phyloP scores from a whole-genome alignment of 2,797 vertebrate species.

The Geotrypetes seraphini region DNA sequence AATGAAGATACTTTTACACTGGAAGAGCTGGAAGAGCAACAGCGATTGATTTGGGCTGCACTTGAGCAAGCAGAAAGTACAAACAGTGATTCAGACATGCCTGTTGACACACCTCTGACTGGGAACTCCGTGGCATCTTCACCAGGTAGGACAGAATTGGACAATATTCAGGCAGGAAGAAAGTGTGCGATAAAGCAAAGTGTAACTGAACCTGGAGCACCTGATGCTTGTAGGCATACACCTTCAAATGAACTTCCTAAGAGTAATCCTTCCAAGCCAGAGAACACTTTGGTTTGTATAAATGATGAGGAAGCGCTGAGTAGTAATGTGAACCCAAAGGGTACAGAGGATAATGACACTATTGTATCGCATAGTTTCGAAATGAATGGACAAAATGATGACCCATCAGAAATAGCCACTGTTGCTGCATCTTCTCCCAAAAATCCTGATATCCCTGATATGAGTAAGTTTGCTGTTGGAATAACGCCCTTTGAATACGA shows the following conservation, averaged over 20 bases:
- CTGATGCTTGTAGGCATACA: not conserved
- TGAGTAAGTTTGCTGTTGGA: slow-evolving; percentile 84
- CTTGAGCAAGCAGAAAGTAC: slow-evolving; percentile 77
- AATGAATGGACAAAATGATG: not conserved
- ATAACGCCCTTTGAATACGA: slow-evolving; percentile 93
- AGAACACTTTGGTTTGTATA: slow-evolving; percentile 5
- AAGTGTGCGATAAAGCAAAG: slow-evolving; percentile 23
- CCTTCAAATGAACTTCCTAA: slow-evolving; percentile 5
- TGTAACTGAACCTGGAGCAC: not conserved
- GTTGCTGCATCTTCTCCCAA: slow-evolving; percentile 6
- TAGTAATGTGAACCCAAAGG: not conserved
- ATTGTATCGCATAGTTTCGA: not conserved
- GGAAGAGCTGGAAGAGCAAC: slow-evolving; percentile 92
- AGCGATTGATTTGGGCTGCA: slow-evolving; percentile 84
- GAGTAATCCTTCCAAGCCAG: slow-evolving; percentile 1
- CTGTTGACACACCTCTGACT: slow-evolving; percentile 60
- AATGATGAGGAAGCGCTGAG: slow-evolving; percentile 7
- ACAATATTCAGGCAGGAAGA: slow-evolving; percentile 29
- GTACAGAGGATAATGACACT: not conserved
- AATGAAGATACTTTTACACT: slow-evolving; percentile 78
- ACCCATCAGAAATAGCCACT: not conserved
- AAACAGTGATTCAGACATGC: slow-evolving; percentile 76
- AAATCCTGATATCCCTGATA: slow-evolving; percentile 63
- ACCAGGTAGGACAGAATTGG: slow-evolving; percentile 51
- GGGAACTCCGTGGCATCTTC: slow-evolving; percentile 70